These are phyloP conservation scores for Cassiopea andromeda DNA, from an alignment of 30 jellyfish, hydroid and myxozoan genomes.

Conservation along the genomic window DNA sequence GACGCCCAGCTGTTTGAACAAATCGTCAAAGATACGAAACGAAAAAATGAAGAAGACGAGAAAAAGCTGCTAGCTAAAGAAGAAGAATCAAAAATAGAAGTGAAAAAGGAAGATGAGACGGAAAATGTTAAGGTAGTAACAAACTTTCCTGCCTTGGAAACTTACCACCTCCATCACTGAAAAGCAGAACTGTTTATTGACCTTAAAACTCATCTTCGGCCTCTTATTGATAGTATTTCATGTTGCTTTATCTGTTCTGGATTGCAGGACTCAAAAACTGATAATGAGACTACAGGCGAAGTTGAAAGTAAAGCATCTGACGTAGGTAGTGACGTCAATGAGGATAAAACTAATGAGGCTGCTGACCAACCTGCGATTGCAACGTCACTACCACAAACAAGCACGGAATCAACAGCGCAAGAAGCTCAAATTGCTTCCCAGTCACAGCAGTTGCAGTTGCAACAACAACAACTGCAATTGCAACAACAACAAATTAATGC, in stretches of 20 bases:
- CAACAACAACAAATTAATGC: constrained; percentile 36
- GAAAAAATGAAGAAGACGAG: constrained; percentile 17
- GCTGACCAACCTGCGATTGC: constrained; percentile 11
- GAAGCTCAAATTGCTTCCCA: constrained; percentile 44
- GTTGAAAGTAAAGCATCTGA: constrained; percentile 17
- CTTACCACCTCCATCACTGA: no score
- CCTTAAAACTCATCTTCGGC: not conserved
- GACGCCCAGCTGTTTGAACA: constrained; percentile 68
- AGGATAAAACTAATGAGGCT: not conserved
- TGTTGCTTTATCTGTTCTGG: not conserved
- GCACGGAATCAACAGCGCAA: not conserved
- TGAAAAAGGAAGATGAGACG: not conserved
- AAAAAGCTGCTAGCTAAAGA: not conserved
- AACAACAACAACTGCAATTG: constrained; percentile 45
- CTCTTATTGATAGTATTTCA: not conserved
- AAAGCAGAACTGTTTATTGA: not conserved
- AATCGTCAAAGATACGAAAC: constrained; percentile 48
- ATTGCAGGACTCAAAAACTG: constrained; percentile 2
- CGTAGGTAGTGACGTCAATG: not conserved
- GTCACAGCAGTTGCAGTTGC: constrained; percentile 59
- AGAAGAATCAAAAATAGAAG: not conserved
- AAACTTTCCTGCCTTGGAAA: no score
- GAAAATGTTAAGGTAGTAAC: not conserved
- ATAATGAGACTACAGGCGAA: constrained; percentile 13
- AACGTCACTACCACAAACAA: not conserved